Evolutionary conservation across 2,113 vertebrate species (phyloP).

Genomic region (Pithys albifrons): DNA sequence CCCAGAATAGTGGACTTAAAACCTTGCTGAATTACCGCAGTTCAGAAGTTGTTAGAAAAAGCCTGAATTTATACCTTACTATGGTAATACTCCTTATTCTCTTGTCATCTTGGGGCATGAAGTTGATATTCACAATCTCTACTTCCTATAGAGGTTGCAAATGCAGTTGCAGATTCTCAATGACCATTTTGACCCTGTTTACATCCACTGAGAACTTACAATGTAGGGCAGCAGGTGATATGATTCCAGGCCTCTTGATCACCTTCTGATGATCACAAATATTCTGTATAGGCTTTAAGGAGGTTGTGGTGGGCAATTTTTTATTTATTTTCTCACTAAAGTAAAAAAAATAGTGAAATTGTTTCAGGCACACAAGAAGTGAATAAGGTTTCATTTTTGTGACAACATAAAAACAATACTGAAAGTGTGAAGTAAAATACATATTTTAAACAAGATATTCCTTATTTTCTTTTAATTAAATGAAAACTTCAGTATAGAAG

Average conservation of each 20-base stretch:
- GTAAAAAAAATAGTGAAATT: background rate
- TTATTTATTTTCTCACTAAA: background rate
- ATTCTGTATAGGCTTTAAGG: background rate
- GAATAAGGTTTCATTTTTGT: background rate
- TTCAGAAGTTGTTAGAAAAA: background rate
- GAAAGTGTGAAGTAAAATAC: background rate
- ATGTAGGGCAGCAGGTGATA: background rate
- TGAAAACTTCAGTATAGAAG: background rate
- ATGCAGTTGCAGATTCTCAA: background rate
- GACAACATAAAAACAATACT: background rate
- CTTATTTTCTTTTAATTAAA: background rate
- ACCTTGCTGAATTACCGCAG: background rate
- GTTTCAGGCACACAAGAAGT: background rate
- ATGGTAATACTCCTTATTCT: background rate
- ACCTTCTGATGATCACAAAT: background rate
- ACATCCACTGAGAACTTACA: background rate
- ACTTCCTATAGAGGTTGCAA: background rate
- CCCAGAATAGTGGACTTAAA: background rate
- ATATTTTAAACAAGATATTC: background rate
- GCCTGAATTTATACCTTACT: conserved; percentile 4
- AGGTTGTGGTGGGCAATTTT: background rate
- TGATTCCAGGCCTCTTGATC: background rate
- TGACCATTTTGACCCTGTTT: background rate
- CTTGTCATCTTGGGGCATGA: background rate
- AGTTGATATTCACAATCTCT: background rate